These are phyloP conservation scores for Luffia ferchaultella DNA, from an alignment of 2,888 invertebrate species.

Conservation along the genomic window DNA sequence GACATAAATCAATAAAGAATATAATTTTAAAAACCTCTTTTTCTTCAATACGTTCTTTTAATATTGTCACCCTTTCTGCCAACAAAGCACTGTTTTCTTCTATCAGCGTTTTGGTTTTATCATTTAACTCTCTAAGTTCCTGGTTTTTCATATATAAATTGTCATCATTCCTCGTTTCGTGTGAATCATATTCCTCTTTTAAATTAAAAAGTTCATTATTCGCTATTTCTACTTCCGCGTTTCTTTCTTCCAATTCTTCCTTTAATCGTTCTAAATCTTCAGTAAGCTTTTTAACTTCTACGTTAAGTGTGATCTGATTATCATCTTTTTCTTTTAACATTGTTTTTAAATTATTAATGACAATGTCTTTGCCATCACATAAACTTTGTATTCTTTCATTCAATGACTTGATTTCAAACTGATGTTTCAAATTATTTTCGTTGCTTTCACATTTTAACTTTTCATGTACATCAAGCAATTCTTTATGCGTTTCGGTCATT, in stretches of 20 bases:
- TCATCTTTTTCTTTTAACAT: conserved; percentile 37
- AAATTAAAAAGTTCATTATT: conserved; percentile 36
- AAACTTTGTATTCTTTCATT: conserved; percentile 48
- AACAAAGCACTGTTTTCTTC: conserved; percentile 21
- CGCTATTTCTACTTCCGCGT: conserved; percentile 42
- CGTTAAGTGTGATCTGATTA: conserved; percentile 37
- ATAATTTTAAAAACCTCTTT: conserved; percentile 30
- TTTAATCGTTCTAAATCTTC: conserved; percentile 30
- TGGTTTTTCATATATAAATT: conserved; percentile 34
- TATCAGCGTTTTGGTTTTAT: conserved; percentile 27
- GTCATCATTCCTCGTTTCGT: conserved; percentile 26
- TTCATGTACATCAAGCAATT: conserved; percentile 43
- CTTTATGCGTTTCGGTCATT: conserved; percentile 17
- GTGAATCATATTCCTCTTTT: conserved; percentile 34
- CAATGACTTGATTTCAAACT: conserved; percentile 34
- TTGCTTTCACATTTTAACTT: conserved; percentile 33
- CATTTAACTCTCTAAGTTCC: conserved; percentile 32
- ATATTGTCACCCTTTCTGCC: conserved; percentile 24
- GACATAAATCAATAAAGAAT: not conserved
- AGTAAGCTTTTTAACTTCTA: conserved; percentile 38
- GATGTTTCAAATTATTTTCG: conserved; percentile 40
- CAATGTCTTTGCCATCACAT: conserved; percentile 33
- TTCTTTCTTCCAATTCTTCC: conserved; percentile 38
- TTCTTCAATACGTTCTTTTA: conserved; percentile 22
- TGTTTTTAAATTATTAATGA: conserved; percentile 32